phyloP scores from a whole-genome alignment of 2,113 vertebrate genomes.

The Tricholaema leucomelas region DNA sequence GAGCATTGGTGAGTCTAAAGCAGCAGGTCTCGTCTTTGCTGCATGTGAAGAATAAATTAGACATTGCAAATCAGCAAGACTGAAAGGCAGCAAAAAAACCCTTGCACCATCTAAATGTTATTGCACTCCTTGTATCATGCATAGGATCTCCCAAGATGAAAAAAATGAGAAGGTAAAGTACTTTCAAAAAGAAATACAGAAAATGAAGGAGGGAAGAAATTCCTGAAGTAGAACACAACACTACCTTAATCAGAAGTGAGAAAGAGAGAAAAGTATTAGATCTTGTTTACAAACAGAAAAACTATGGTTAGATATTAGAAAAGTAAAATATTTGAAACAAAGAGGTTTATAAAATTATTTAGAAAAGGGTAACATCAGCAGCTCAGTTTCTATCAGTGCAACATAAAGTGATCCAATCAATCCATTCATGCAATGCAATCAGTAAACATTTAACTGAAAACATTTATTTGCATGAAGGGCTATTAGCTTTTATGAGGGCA shows the following conservation, averaged over 20 bases:
- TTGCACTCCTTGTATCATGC: neutral
- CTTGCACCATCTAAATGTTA: neutral
- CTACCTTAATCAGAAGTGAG: neutral
- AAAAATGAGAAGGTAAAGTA: neutral
- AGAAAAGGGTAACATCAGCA: neutral
- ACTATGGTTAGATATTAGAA: neutral
- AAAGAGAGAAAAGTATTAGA: neutral
- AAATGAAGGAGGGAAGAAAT: neutral
- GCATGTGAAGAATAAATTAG: neutral
- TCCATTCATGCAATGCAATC: neutral
- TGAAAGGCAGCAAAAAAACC: neutral
- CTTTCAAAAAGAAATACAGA: neutral
- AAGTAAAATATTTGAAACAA: neutral
- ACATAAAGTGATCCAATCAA: neutral
- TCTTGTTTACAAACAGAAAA: neutral
- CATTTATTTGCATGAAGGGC: neutral
- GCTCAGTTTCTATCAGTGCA: neutral
- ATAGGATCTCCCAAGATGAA: neutral
- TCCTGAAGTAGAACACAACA: neutral
- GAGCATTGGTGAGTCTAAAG: neutral
- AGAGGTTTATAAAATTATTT: neutral
- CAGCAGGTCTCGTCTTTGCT: neutral
- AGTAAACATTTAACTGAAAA: neutral
- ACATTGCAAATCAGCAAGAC: neutral
- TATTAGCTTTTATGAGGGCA: neutral